phyloP scores from a whole-genome alignment of 1,140 invertebrate genomes.

The Hetaerina americana region DNA sequence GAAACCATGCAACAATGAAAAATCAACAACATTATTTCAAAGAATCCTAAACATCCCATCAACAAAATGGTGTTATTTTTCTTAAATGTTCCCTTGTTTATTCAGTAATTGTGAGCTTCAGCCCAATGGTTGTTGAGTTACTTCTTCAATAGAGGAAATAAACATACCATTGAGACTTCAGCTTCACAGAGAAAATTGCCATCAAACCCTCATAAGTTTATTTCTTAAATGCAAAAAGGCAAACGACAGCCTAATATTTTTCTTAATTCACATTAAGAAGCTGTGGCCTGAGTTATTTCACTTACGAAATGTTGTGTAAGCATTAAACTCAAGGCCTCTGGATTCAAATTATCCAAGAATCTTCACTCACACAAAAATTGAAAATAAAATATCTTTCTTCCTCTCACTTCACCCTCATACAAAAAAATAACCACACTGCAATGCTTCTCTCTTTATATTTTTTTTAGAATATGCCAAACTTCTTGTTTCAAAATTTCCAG shows the following conservation, averaged over 20 bases:
- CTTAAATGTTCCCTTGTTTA: not conserved
- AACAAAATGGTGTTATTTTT: not conserved
- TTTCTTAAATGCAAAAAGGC: not conserved
- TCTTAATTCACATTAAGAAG: too few species aligned
- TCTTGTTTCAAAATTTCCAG: too few species aligned
- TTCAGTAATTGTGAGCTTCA: not conserved
- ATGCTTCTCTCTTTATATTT: not conserved
- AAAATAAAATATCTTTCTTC: not conserved
- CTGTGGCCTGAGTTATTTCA: too few species aligned
- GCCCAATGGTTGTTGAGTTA: not conserved
- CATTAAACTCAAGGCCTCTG: not conserved
- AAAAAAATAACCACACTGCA: not conserved
- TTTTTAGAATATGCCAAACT: not conserved
- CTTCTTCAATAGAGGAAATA: not conserved
- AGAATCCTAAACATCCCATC: not conserved
- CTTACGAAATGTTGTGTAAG: too few species aligned
- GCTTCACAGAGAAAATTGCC: not conserved
- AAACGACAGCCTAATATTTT: too few species aligned
- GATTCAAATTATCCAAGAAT: not conserved
- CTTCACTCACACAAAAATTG: not conserved
- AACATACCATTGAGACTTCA: not conserved
- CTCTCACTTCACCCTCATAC: not conserved
- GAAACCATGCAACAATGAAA: not conserved
- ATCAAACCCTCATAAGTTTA: not conserved
- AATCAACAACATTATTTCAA: constrained; percentile 1